Percentiles rank a stretch among this genome's conserved stretches.
phyloP scores from a whole-genome alignment of 92 coral and sea anemone genomes.

The Actinostola sp. region DNA sequence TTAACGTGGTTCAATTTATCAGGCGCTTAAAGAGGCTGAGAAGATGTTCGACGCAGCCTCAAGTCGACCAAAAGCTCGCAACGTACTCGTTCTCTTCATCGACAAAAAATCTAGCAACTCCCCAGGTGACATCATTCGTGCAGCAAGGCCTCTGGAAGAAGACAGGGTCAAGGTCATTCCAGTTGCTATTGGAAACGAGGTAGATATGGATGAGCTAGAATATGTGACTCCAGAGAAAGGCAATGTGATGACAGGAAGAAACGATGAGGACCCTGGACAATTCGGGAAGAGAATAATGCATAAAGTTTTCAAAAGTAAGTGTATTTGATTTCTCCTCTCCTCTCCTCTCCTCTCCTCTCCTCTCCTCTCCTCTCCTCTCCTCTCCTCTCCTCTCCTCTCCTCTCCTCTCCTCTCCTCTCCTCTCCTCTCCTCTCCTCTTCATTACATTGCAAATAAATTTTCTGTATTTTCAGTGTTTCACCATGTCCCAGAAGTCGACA shows the following conservation, averaged over 20 bases:
- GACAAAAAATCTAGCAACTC: slow-evolving; percentile 67
- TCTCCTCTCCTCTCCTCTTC: neutral
- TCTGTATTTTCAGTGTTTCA: slow-evolving; percentile 33
- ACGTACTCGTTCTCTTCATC: slow-evolving; percentile 76
- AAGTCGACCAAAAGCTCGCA: slow-evolving; percentile 59
- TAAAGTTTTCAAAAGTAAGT: slow-evolving; percentile 74
- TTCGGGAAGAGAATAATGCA: slow-evolving; percentile 58
- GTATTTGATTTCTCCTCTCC: neutral
- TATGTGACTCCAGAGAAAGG: slow-evolving; percentile 59
- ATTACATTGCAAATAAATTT: too few relatives aligned
- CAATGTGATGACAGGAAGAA: slow-evolving; percentile 35
- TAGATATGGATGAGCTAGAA: slow-evolving; percentile 52
- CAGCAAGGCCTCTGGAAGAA: slow-evolving; percentile 59
- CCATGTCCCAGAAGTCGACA: slow-evolving; percentile 59
- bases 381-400: too few relatives aligned
- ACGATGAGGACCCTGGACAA: slow-evolving; percentile 54
- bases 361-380: too few relatives aligned
- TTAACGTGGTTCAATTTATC: neutral
- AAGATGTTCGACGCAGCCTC: slow-evolving; percentile 55
- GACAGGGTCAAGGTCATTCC: slow-evolving; percentile 68
- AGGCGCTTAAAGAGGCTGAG: slow-evolving; percentile 58
- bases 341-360: too few relatives aligned
- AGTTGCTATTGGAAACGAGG: slow-evolving; percentile 78
- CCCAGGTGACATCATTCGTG: slow-evolving; percentile 52
- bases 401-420: neutral